Percentiles rank a stretch among this genome's conserved stretches.
Evolutionary conservation across 2,888 invertebrate species (phyloP).

Genomic region (Tridacna crocea): DNA sequence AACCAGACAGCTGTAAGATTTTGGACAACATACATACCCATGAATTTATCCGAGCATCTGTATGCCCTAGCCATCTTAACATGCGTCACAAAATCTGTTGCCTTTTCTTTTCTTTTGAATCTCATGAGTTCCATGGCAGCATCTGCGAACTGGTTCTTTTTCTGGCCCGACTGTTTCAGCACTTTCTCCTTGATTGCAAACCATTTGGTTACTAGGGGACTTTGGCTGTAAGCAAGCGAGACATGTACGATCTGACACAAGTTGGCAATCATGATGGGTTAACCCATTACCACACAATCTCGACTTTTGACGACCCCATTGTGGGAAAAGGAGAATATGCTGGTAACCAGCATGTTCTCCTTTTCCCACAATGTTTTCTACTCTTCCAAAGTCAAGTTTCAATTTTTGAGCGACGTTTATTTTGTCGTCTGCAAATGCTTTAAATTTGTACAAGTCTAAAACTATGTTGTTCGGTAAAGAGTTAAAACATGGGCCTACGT

Average conservation of each 20-base stretch:
- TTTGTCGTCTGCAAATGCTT: no score
- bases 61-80: slow-evolving; percentile 57
- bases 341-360: no score
- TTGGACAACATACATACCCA: slow-evolving; percentile 18
- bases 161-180: slow-evolving; percentile 21
- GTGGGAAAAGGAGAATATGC: no score
- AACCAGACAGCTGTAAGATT: no score
- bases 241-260: background rate
- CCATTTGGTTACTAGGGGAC: slow-evolving; percentile 66
- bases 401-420: no score
- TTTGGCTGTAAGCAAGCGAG: background rate
- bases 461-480: no score
- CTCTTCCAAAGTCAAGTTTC: no score
- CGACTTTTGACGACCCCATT: no score
- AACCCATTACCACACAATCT: no score
- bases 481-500: no score
- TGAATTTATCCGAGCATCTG: slow-evolving; percentile 31
- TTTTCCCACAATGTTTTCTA: no score
- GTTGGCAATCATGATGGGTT: background rate
- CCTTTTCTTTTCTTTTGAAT: slow-evolving; percentile 56
- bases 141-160: slow-evolving; percentile 39
- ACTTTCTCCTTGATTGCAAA: slow-evolving; percentile 60
- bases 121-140: slow-evolving; percentile 62
- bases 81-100: slow-evolving; percentile 59
- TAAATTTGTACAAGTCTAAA: no score